These are phyloP conservation scores for Drosophila ironensis DNA, from an alignment of 1,140 invertebrate genomes.

Conservation along the genomic window DNA sequence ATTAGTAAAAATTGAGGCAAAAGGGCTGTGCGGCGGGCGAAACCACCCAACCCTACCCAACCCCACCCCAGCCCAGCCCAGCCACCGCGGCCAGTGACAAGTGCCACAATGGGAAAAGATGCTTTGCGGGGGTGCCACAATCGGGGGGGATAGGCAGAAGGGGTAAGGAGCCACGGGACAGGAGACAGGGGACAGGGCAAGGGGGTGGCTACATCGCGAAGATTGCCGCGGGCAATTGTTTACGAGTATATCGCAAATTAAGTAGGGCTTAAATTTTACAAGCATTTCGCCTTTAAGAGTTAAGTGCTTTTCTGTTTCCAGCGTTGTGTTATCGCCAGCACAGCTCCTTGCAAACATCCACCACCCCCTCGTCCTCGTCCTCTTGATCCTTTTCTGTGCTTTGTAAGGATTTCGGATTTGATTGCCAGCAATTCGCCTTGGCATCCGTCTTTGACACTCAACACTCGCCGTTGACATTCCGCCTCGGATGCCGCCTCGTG, in stretches of 20 bases:
- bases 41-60: background rate
- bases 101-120: constrained; percentile 38
- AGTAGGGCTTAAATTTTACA: constrained; percentile 79
- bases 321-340: background rate
- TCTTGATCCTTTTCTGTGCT: background rate
- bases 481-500: constrained; percentile 16
- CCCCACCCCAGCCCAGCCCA: background rate
- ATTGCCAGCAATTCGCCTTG: constrained; percentile 40
- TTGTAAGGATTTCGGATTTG: constrained; percentile 35
- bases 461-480: constrained; percentile 50
- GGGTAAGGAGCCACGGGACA: too few species aligned
- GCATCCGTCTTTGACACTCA: constrained; percentile 46
- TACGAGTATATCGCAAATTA: constrained; percentile 78
- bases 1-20: constrained; percentile 69
- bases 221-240: constrained; percentile 65
- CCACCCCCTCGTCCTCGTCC: background rate
- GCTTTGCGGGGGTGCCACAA: background rate
- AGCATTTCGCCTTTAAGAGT: constrained; percentile 79
- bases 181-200: background rate
- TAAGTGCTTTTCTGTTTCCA: constrained; percentile 71
- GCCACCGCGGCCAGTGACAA: constrained; percentile 49
- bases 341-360: background rate
- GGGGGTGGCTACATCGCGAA: background rate
- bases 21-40: constrained; percentile 7
- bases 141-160: too few species aligned